phyloP scores from a whole-genome alignment of 2,113 vertebrate species.

The Lonchura striata region DNA sequence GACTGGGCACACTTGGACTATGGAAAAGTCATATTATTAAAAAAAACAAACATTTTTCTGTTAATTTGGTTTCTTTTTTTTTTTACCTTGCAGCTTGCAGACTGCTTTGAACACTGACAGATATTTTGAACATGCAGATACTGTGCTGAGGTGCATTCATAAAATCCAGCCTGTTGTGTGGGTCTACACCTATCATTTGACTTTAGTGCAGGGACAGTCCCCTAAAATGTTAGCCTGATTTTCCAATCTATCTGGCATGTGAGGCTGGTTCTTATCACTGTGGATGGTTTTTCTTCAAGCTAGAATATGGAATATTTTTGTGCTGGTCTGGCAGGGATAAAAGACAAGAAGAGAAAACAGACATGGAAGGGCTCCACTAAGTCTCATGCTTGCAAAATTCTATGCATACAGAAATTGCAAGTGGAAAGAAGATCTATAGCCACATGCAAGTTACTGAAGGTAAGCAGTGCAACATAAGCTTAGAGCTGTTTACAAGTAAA shows the following conservation, averaged over 20 bases:
- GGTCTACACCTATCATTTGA: background rate
- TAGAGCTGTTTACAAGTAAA: slow-evolving; percentile 2
- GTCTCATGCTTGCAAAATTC: background rate
- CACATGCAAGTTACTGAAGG: background rate
- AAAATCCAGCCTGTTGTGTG: background rate
- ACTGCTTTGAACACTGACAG: background rate
- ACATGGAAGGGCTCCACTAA: background rate
- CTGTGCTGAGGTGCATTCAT: background rate
- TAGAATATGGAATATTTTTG: background rate
- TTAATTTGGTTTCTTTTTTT: background rate
- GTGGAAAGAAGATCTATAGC: background rate
- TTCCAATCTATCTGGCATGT: background rate
- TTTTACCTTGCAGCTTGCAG: background rate
- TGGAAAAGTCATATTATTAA: background rate
- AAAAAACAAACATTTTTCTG: background rate
- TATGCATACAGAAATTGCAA: background rate
- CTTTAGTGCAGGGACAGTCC: background rate
- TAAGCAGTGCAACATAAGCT: background rate
- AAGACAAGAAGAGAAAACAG: background rate
- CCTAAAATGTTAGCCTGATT: background rate
- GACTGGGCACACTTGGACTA: background rate
- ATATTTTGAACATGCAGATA: background rate
- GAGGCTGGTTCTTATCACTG: background rate
- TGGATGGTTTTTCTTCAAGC: background rate
- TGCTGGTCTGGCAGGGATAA: background rate